Percentiles rank a stretch among this genome's conserved stretches.
phyloP scores from a whole-genome alignment of 2,797 vertebrate species.

The Anomalospiza imberbis region DNA sequence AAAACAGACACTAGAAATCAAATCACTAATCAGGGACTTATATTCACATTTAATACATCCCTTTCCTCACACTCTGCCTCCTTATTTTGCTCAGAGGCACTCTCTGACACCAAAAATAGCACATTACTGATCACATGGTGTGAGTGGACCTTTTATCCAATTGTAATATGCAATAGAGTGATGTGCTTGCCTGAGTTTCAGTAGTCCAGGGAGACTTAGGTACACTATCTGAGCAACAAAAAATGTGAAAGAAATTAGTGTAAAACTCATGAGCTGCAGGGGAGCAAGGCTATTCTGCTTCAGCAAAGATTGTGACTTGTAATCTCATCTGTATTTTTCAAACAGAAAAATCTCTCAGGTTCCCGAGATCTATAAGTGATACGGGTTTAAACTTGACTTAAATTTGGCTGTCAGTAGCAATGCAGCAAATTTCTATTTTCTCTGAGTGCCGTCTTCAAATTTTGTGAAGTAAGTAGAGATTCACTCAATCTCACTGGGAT shows the following conservation, averaged over 20 bases:
- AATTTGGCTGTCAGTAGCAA: not conserved
- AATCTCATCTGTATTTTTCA: not conserved
- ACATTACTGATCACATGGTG: not conserved
- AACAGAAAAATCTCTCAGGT: no score
- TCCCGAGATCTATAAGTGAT: not conserved
- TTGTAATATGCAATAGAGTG: not conserved
- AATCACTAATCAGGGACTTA: not conserved
- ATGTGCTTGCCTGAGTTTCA: not conserved
- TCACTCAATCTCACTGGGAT: not conserved
- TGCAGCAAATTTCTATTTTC: not conserved
- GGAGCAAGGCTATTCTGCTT: not conserved
- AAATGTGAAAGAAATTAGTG: not conserved
- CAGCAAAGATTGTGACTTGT: not conserved
- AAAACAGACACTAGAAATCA: not conserved
- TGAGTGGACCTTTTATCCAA: not conserved
- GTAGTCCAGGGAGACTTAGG: not conserved
- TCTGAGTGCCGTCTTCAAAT: not conserved
- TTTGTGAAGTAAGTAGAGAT: not conserved
- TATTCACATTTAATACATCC: not conserved
- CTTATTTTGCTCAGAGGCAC: not conserved
- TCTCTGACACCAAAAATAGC: not conserved
- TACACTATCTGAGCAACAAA: not conserved
- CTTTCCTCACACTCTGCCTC: not conserved
- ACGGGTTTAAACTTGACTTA: not conserved
- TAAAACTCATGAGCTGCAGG: not conserved